Conservation (phyloP, 1,140 invertebrate genomes). For the Nomia melanderi region DNA sequence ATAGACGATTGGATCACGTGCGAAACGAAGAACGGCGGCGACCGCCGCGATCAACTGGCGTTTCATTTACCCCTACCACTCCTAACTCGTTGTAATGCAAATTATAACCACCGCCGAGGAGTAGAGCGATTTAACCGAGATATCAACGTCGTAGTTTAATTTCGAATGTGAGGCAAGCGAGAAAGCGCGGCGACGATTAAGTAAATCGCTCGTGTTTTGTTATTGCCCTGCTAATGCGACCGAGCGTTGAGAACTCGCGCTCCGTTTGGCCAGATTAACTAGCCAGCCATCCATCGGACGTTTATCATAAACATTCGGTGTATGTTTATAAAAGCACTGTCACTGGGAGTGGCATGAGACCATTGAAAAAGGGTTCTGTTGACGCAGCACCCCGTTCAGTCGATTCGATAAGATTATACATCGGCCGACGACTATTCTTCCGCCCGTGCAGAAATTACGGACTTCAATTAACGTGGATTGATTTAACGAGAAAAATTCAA, state of each 20-base stretch:
- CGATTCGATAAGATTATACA: too few species aligned
- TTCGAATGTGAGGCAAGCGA: not conserved
- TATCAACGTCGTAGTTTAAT: constrained; percentile 17
- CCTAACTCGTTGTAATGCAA: not conserved
- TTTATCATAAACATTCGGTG: not conserved
- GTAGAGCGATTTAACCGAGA: not conserved
- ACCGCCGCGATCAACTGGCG: too few species aligned
- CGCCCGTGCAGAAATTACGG: too few species aligned
- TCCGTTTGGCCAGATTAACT: constrained; percentile 1
- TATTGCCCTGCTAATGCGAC: not conserved
- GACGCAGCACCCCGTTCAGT: too few species aligned
- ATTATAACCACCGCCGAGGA: not conserved
- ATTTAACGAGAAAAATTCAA: too few species aligned
- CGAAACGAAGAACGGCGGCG: too few species aligned
- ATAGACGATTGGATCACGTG: too few species aligned
- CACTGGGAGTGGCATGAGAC: too few species aligned
- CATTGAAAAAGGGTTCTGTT: too few species aligned
- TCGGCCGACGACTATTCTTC: too few species aligned
- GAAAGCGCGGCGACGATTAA: constrained; percentile 11
- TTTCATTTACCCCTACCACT: too few species aligned
- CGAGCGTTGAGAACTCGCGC: not conserved
- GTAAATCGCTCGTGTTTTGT: constrained; percentile 18
- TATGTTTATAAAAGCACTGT: not conserved
- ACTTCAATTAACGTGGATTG: too few species aligned
- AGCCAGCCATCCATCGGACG: not conserved